phyloP scores from a whole-genome alignment of 2,888 invertebrate genomes.

The Lasioglossum figueresi region DNA sequence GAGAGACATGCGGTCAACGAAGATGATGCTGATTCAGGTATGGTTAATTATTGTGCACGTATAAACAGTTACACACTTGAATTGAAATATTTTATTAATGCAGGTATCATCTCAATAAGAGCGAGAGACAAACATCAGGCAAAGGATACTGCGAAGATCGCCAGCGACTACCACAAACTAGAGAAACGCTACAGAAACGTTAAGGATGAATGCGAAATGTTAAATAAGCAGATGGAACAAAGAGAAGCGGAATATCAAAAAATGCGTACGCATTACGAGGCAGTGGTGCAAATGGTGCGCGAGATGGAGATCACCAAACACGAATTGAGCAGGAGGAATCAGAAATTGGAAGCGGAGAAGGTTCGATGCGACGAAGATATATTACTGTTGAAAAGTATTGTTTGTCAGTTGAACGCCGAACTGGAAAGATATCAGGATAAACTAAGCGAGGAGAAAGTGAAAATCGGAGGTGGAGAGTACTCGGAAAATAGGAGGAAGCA shows the following conservation, averaged over 20 bases:
- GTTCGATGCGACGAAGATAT: conserved; percentile 88
- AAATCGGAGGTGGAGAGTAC: background rate
- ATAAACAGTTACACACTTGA: background rate
- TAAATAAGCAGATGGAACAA: conserved; percentile 66
- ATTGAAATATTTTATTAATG: background rate
- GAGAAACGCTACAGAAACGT: conserved; percentile 70
- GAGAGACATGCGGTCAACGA: conserved; percentile 63
- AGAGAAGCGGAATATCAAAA: conserved; percentile 72
- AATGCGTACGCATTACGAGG: conserved; percentile 72
- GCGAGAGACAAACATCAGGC: conserved; percentile 15
- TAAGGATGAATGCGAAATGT: conserved; percentile 65
- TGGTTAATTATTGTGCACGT: background rate
- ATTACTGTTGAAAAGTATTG: conserved; percentile 90
- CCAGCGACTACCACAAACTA: conserved; percentile 73
- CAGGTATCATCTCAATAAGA: background rate
- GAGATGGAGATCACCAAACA: conserved; percentile 72
- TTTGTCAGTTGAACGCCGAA: conserved; percentile 91
- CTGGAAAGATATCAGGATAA: conserved; percentile 91
- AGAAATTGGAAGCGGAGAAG: conserved; percentile 86
- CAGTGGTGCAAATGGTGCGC: conserved; percentile 65
- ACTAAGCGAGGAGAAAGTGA: conserved; percentile 82
- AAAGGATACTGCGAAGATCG: conserved; percentile 23
- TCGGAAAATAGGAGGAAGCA: background rate
- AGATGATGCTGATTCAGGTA: conserved; percentile 58
- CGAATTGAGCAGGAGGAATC: conserved; percentile 61